A percentile compares a stretch with the other conserved stretches of the same genome.
These are phyloP conservation scores for Ceraclea dissimilis DNA, from an alignment of 2,888 invertebrate species.

Conservation along the genomic window DNA sequence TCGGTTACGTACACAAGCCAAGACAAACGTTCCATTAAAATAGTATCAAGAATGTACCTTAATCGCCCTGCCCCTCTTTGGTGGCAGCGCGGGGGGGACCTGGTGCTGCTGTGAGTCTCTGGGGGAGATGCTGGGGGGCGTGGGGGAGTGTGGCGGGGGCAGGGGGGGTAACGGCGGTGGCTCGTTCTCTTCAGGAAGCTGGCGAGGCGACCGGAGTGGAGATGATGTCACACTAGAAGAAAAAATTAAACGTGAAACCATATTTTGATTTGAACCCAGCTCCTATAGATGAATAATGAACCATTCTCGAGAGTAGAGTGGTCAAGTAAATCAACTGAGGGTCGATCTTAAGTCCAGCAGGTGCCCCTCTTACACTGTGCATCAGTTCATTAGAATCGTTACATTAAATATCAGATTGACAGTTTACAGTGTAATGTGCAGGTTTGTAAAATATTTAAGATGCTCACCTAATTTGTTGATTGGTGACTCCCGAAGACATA, in stretches of 20 bases:
- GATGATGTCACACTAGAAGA: constrained; percentile 22
- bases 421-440: too few relatives aligned
- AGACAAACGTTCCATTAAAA: too few relatives aligned
- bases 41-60: constrained; percentile 32
- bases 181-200: constrained; percentile 23
- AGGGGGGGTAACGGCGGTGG: constrained; percentile 44
- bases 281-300: too few relatives aligned
- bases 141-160: constrained; percentile 33
- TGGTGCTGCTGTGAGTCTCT: not conserved
- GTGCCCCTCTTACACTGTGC: too few relatives aligned
- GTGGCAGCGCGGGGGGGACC: constrained; percentile 45
- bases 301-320: too few relatives aligned
- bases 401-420: too few relatives aligned
- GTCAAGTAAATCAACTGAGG: too few relatives aligned
- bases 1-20: too few relatives aligned
- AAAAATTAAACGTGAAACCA: not conserved
- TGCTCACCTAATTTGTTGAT: constrained; percentile 14
- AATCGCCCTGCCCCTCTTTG: constrained; percentile 46
- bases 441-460: too few relatives aligned
- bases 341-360: too few relatives aligned
- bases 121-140: constrained; percentile 19
- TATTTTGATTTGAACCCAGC: too few relatives aligned
- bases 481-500: constrained; percentile 17
- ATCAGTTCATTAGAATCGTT: too few relatives aligned
- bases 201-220: constrained; percentile 19